Base-by-base conservation (phyloP, 2,113 vertebrate species). In the Pachycephala philippinensis region DNA sequence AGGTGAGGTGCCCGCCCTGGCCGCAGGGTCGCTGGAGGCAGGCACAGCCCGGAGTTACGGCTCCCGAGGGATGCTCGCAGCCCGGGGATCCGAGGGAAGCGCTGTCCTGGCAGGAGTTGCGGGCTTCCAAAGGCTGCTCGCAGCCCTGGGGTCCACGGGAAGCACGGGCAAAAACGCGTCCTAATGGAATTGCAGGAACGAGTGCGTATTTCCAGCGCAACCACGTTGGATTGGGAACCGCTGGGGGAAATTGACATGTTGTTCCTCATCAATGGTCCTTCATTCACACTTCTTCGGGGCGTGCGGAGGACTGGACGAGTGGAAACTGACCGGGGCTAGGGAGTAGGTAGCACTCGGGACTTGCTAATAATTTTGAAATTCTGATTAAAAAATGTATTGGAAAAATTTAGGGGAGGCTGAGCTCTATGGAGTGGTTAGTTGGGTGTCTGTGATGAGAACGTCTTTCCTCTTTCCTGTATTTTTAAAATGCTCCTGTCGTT, bases 121-220 rank as follows among this genome's bases (percentile, higher is more conserved):
- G 60, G 69, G 13, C n/a, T 10, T 30, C 9, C 9, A 63, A 1
- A 4, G 3, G 54, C 16, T 57, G 63, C 64, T 4, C 4, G 9
- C 26, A 3, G 49, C 12, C 64, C 37, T 0, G 2, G 44, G 26
- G 13, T 31, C 10, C 45, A 0, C 2, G 30, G 59, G 54, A 6
- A 57, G 60, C 26, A 0, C 52, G 8, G 61, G 37, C 28, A 20
- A 35, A 3, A 33, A 2, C 28, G 72, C 21, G n/a, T 31, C 1
- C 26, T 6, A 0, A 0, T 0, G 20, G 77, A 71, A 59, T 39
- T 53, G 60, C 26, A 0, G 80, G 69, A n/a, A 8, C 6, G 49
- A 21, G 57, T 2, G 64, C 16, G 18, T 15, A 2, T 59, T 71
- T 30, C 52, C 69, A 57, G 71, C 15, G 4, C 49, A 39, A 1